Base-by-base conservation (phyloP, 2,888 invertebrate genomes). In the Bellardia bayeri region DNA sequence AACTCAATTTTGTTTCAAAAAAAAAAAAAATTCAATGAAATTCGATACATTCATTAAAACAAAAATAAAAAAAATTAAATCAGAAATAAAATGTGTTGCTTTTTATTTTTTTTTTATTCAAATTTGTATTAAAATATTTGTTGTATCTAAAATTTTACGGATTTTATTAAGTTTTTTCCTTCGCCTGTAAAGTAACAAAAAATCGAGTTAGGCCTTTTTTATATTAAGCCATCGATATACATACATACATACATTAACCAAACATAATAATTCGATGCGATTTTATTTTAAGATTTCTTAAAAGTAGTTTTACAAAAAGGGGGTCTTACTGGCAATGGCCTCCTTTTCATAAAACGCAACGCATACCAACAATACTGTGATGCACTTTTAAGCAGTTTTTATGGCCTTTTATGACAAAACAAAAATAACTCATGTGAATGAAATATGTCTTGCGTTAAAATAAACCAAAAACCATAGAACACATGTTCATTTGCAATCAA, bases 241-340 rank as follows among this genome's bases (percentile, higher is more conserved):
- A n/a, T n/a, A n/a, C n/a, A n/a, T n/a, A n/a, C n/a, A n/a, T 23
- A 80, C 71, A 71, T 80, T 80, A 51, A 80, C 30, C 40, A 49
- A 71, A 80, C 40, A 23, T 49, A 51, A 71, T 61, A 23, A 61
- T 71, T 63, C n/a, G 11, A 9, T 45, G 1, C 45, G 30, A 61
- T 51, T 69, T 69, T 45, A 69, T 37, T 33, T 33, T 14, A 14
- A 7, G 45, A 56, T 56, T 16, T 16, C 16, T 16, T 5, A 49
- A 79, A 61, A 69, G 61, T 42, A 33, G 30, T 68, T 83, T 40
- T 69, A 23, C 40, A n/a, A 58, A 82, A 74, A n/a, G 1, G 42
- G 66, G 51, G 61, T 45, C 30, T 71, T 23, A 71, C 45, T 75
- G 86, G 42, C 86, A 86, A 74, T 86, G 86, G 82, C 86, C 86